A percentile compares a stretch with the other conserved stretches of the same genome.
phyloP scores from a whole-genome alignment of 2,888 invertebrate genomes.

The Rosalia funebris region DNA sequence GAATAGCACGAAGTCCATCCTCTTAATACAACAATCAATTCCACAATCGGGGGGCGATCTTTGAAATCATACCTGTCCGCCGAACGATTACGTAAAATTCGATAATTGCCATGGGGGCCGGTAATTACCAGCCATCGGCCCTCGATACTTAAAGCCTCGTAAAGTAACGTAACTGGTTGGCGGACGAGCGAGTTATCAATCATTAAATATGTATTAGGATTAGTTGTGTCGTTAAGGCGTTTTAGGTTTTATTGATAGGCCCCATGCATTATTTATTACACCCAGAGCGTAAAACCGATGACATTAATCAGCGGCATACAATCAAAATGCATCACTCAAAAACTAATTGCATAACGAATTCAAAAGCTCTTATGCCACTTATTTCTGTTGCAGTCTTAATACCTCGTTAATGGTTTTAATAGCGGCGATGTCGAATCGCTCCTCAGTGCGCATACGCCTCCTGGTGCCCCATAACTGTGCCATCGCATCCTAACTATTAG shows the following conservation, averaged over 20 bases:
- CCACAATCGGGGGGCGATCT: no score
- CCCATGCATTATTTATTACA: slow-evolving; percentile 18
- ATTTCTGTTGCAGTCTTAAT: background rate
- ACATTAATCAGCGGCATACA: slow-evolving; percentile 8
- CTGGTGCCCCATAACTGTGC: no score
- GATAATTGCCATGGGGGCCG: slow-evolving; percentile 11
- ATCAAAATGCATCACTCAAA: slow-evolving; percentile 19
- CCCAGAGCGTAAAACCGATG: slow-evolving; percentile 16
- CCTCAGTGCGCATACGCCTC: no score
- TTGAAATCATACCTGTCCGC: background rate
- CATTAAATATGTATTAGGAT: slow-evolving; percentile 29
- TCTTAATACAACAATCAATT: background rate
- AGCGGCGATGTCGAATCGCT: background rate
- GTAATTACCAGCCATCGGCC: background rate
- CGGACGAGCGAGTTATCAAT: slow-evolving; percentile 17
- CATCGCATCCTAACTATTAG: no score
- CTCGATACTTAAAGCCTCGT: background rate
- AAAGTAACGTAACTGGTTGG: slow-evolving; percentile 20
- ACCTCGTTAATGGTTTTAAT: background rate
- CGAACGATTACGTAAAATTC: background rate
- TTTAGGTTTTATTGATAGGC: slow-evolving; percentile 19
- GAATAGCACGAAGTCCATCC: background rate
- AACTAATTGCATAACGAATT: slow-evolving; percentile 4
- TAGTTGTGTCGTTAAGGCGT: slow-evolving; percentile 13
- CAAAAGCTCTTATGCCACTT: background rate